Evolutionary conservation across 2,113 vertebrate species (phyloP), one percentile per base, ranked within the genome.

Genomic region (Leptobrachium ailaonicum): DNA sequence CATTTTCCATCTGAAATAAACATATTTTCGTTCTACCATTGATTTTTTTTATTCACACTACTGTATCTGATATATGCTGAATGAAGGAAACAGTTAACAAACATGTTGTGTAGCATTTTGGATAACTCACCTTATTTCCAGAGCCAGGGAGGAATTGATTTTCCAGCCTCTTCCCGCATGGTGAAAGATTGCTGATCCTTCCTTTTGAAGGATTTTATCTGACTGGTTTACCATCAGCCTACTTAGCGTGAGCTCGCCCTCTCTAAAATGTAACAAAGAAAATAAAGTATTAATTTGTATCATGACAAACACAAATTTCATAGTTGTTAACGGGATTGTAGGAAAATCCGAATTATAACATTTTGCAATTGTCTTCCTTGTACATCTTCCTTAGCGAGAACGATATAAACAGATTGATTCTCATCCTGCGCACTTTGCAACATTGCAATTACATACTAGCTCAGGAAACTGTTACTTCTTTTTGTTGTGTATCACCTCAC

Each of bases 141-240:
- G 69, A 45, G 94, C 94, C 79, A 96, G 88, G 56, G 95, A 93
- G 71, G 93, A 91, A 91, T 96, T 96, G 82, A 94, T 90, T 89
- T 90, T 94, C 95, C 95, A 96, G 41, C 90, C 89, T 87, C 88
- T 86, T 80, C 86, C 85, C 60, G 88, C 86, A 71, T 88, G 90
- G 66, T 90, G 91, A 82, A 94, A 92, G 82, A 94, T 88, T 58
- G 90, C 87, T n/a, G 91, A 89, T 5, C 89, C 89, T 82, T 85
- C 83, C 76, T 92, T 95, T 77, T 77, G 87, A 83, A 88, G 87
- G 73, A 85, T 83, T 85, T 91, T 95, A 86, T 94, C 92, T 41
- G 94, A 94, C 82, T 78, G 88, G 86, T 96, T 96, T 85, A 92
- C 89, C 87, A 95, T 88, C 56, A 94, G 91, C 87, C 95, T 92